A percentile compares a stretch with the other conserved stretches of the same genome.
Conservation (phyloP, 37 sponge, comb jelly and placozoan genomes). For the Mnemiopsis leidyi region DNA sequence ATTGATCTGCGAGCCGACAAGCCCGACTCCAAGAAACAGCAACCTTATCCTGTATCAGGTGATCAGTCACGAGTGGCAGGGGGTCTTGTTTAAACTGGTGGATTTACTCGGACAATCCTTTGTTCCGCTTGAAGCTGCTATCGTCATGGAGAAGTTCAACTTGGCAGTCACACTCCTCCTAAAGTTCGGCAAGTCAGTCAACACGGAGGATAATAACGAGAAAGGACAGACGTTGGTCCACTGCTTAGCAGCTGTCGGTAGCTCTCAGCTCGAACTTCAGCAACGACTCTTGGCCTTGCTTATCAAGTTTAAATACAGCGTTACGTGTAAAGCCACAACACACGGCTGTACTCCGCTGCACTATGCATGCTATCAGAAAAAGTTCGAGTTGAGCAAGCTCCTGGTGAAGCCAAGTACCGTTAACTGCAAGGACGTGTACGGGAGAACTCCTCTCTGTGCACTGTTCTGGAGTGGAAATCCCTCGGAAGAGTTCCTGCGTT, state of each 20-base stretch:
- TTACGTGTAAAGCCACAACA: not conserved
- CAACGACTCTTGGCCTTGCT: not conserved
- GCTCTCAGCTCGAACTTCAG: not conserved
- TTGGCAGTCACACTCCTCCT: conserved; percentile 27
- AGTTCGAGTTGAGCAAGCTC: conserved; percentile 8
- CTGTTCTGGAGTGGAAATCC: conserved; percentile 17
- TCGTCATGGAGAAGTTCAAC: not conserved
- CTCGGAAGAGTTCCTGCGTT: not conserved
- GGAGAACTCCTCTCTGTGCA: conserved; percentile 24
- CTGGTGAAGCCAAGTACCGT: conserved; percentile 22
- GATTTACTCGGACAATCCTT: conserved; percentile 34
- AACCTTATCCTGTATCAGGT: conserved; percentile 16
- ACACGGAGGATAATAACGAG: not conserved
- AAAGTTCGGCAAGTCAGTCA: conserved; percentile 33
- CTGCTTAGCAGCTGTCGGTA: not conserved
- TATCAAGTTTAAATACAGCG: not conserved
- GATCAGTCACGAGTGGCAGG: conserved; percentile 38
- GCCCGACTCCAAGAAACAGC: not conserved
- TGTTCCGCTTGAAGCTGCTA: conserved; percentile 36
- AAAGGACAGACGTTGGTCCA: conserved; percentile 37
- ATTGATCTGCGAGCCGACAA: not conserved
- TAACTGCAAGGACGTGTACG: not conserved
- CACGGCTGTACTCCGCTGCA: conserved; percentile 28
- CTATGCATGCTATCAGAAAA: not conserved
- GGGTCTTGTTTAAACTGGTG: conserved; percentile 38